phyloP scores from a whole-genome alignment of 2,888 invertebrate genomes.

The Himalopsyche japonica region DNA sequence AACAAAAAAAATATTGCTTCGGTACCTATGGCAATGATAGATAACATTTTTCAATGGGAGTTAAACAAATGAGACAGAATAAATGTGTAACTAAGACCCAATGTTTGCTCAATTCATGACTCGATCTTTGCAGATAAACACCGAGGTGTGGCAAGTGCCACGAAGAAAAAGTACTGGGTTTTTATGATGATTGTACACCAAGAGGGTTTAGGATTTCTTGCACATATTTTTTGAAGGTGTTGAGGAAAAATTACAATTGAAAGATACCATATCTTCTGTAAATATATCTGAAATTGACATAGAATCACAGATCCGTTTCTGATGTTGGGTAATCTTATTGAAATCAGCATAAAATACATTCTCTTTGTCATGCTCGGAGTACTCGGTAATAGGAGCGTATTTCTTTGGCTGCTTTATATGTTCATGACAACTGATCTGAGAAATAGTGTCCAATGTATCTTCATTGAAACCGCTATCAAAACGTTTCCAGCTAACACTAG shows the following conservation, averaged over 20 bases:
- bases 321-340: constrained; percentile 48
- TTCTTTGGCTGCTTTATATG: constrained; percentile 41
- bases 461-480: constrained; percentile 58
- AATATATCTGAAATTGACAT: constrained; percentile 58
- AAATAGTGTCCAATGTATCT: constrained; percentile 51
- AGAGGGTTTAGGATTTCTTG: not conserved
- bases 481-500: constrained; percentile 57
- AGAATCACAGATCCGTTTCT: constrained; percentile 49
- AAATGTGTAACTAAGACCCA: too few species aligned
- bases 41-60: too few species aligned
- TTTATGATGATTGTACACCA: too few species aligned
- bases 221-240: constrained; percentile 57
- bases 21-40: not conserved
- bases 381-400: constrained; percentile 46
- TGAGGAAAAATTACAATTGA: constrained; percentile 56
- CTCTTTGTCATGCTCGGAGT: constrained; percentile 52
- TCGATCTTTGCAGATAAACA: not conserved
- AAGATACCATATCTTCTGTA: constrained; percentile 51
- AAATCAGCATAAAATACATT: constrained; percentile 49
- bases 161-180: not conserved
- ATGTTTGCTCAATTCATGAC: not conserved
- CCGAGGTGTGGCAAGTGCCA: not conserved
- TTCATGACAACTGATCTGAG: constrained; percentile 24
- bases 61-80: too few species aligned
- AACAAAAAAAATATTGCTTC: not conserved